phyloP scores from a whole-genome alignment of 2,888 invertebrate genomes.

The Pemphredon lugubris region DNA sequence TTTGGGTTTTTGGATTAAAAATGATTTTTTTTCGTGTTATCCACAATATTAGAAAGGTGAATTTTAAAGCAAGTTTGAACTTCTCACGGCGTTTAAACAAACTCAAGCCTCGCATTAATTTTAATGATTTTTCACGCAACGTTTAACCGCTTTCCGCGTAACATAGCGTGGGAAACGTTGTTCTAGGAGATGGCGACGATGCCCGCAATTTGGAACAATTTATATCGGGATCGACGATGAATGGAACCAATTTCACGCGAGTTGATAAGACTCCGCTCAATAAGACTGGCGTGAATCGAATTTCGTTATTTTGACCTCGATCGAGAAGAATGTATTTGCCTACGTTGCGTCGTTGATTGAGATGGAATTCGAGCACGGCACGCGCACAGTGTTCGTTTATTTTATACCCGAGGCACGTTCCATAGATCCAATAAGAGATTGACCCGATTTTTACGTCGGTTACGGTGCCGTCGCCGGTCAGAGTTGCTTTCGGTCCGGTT shows the following conservation, averaged over 20 bases:
- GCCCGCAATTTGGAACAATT: not conserved
- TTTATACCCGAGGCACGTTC: constrained; percentile 71
- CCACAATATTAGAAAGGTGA: too few relatives aligned
- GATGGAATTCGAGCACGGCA: constrained; percentile 43
- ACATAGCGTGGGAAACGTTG: too few relatives aligned
- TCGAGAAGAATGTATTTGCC: constrained; percentile 38
- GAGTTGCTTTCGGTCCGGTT: constrained; percentile 36
- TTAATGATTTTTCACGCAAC: too few relatives aligned
- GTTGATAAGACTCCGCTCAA: constrained; percentile 19
- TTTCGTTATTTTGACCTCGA: constrained; percentile 49
- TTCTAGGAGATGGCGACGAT: not conserved
- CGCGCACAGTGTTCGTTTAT: constrained; percentile 48
- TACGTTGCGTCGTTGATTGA: constrained; percentile 41
- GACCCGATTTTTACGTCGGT: constrained; percentile 72
- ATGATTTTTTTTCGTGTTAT: too few relatives aligned
- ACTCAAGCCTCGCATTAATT: too few relatives aligned
- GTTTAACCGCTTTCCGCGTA: too few relatives aligned
- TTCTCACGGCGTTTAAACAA: too few relatives aligned
- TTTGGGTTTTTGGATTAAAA: too few relatives aligned
- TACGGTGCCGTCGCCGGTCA: constrained; percentile 26
- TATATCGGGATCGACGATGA: not conserved
- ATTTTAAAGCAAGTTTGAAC: too few relatives aligned
- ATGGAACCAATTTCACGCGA: constrained; percentile 5
- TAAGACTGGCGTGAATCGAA: constrained; percentile 26
- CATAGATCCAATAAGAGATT: constrained; percentile 72